These are phyloP conservation scores for Mormyrus proboscirostris DNA, from an alignment of 2,797 vertebrate species.

Conservation along the genomic window DNA sequence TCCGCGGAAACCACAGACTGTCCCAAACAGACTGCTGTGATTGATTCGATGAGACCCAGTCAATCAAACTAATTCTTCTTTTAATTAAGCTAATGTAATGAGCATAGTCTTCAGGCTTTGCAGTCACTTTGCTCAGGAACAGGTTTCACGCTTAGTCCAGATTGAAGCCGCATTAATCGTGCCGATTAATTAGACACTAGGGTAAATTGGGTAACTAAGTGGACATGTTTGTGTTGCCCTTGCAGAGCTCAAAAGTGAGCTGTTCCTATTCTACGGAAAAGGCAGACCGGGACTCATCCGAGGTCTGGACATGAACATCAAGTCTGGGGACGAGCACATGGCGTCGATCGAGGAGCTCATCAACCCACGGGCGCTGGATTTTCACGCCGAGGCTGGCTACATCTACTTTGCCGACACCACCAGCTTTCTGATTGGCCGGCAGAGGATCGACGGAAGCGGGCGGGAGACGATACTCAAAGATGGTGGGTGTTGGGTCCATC, in stretches of 20 bases:
- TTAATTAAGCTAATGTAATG: conserved; percentile 64
- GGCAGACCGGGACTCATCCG: conserved; percentile 77
- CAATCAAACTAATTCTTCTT: conserved; percentile 55
- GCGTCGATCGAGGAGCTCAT: conserved; percentile 74
- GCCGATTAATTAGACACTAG: conserved; percentile 59
- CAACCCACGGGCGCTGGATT: conserved; percentile 77
- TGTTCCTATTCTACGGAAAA: conserved; percentile 82
- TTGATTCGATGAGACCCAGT: conserved; percentile 52
- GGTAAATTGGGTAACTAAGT: conserved; percentile 46
- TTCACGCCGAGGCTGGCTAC: conserved; percentile 68
- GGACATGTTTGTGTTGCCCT: background rate
- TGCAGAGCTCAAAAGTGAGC: conserved; percentile 74
- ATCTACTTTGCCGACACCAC: conserved; percentile 82
- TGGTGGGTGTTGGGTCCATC: conserved; percentile 51
- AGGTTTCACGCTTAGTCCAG: conserved; percentile 56
- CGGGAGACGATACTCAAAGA: conserved; percentile 78
- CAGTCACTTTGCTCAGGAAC: conserved; percentile 52
- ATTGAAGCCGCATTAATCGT: conserved; percentile 52
- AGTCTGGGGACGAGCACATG: conserved; percentile 73
- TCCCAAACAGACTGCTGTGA: conserved; percentile 50
- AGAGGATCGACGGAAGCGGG: conserved; percentile 75
- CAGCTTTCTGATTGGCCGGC: conserved; percentile 76
- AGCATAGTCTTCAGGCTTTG: conserved; percentile 44
- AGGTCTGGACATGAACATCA: conserved; percentile 72
- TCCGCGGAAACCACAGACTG: conserved; percentile 37